Conservation (phyloP, 2,113 vertebrate species). For the Sinosuthora webbiana region DNA sequence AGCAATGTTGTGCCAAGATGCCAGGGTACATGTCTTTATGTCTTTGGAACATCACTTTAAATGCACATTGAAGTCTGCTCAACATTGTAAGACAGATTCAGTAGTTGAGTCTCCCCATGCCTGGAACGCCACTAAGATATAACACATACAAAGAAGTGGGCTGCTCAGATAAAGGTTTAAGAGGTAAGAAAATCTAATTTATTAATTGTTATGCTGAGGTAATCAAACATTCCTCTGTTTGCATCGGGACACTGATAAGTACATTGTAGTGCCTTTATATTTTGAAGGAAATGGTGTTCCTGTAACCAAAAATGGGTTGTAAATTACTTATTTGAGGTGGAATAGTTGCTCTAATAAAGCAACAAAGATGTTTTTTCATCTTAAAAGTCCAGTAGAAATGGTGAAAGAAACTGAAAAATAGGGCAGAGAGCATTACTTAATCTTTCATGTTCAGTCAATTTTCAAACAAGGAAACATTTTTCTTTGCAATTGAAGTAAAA, state of each 20-base stretch:
- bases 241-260: neutral
- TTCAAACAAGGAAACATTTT: neutral
- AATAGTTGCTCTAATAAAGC: neutral
- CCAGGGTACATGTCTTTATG: accelerated
- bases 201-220: neutral
- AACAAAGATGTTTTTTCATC: neutral
- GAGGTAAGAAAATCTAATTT: neutral
- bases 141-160: neutral
- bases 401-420: neutral
- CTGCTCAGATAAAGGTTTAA: neutral
- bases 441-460: neutral
- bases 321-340: neutral
- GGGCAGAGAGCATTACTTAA: neutral
- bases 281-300: neutral
- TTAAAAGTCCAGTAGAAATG: neutral
- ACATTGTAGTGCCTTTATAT: neutral
- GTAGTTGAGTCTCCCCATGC: neutral
- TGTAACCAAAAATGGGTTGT: neutral
- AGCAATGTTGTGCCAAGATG: neutral
- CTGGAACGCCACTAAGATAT: neutral
- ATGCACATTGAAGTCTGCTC: neutral
- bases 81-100: neutral
- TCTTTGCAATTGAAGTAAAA: neutral
- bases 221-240: neutral
- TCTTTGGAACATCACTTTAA: neutral